Base-by-base conservation (phyloP, 2,113 vertebrate species). In the Beaufortia kweichowensis region DNA sequence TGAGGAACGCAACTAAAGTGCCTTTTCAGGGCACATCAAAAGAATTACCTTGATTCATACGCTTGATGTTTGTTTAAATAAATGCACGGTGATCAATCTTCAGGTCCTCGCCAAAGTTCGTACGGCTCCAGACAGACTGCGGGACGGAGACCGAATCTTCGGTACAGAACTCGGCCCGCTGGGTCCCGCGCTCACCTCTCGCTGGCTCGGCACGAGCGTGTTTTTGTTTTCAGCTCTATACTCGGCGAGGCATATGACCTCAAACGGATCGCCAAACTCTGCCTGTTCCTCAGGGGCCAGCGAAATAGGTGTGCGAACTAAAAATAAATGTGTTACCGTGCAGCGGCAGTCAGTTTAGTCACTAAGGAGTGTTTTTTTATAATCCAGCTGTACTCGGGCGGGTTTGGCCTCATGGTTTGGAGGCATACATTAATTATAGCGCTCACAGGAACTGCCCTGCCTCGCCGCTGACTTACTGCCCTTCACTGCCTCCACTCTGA, bases 351-450 rank as follows among this genome's bases (percentile, higher is more conserved):
- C 76, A 57, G 48, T 74, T 77, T 53, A 81, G 79, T 81, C 35
- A 21, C 77, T 78, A 72, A 75, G 76, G 80, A 80, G 57, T 75
- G 77, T 76, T 67, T 79, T 77, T 67, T 69, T 82, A 77, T 69
- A 72, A 77, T 64, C 78, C 83, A 84, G 80, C 83, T 75, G 79
- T 81, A 83, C 63, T 53, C 73, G 83, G 84, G 79, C 75, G 79
- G 84, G 70, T 88, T 79, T 65, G 63, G 50, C 50, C 68, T 69
- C 84, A 82, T 84, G 85, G 84, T 90, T 91, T 79, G 79, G 77
- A 87, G 87, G 86, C 85, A 86, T 73, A 77, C 88, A 90, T 91
- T 90, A 87, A 88, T 91, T 90, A 89, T 84, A 63, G 43, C 9
- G 76, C 85, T 87, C 84, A 56, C 55, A 88, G 86, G 85, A 87